A percentile compares a stretch with the other conserved stretches of the same genome.
These are phyloP conservation scores for Hetaerina titia DNA, from an alignment of 2,888 invertebrate species.

Conservation along the genomic window DNA sequence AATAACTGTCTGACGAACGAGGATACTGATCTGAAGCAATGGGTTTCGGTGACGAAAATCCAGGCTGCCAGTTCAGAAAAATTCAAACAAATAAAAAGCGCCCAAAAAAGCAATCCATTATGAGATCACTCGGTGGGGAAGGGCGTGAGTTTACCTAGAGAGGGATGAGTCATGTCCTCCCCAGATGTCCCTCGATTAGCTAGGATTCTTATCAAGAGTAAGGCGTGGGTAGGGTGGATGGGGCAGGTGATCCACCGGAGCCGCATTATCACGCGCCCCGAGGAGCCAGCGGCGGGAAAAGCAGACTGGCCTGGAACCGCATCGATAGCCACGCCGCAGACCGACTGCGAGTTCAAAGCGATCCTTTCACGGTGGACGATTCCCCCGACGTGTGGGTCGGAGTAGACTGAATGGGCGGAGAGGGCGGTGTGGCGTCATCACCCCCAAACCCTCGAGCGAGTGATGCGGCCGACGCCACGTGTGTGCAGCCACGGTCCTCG, in stretches of 20 bases:
- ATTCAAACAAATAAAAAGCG: background rate
- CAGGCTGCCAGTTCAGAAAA: background rate
- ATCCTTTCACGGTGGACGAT: conserved; percentile 8
- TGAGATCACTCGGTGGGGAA: background rate
- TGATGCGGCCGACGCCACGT: no score
- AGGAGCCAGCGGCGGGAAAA: background rate
- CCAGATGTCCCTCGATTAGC: background rate
- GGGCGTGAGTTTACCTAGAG: background rate
- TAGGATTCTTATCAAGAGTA: background rate
- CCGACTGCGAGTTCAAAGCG: background rate
- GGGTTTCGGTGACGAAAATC: background rate
- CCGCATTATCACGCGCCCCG: background rate
- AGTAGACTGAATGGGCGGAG: background rate
- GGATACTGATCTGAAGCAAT: background rate
- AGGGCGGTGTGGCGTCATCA: background rate
- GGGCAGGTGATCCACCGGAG: background rate
- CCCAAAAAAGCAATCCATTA: background rate
- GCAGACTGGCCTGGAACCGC: background rate
- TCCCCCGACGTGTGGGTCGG: background rate
- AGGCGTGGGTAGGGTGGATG: background rate
- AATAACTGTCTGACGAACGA: background rate
- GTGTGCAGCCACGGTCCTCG: no score
- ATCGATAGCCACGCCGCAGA: background rate
- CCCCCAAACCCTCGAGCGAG: background rate
- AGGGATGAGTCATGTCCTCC: background rate